phyloP scores from a whole-genome alignment of 1,140 invertebrate genomes.

The Lamellibrachia luymesi region DNA sequence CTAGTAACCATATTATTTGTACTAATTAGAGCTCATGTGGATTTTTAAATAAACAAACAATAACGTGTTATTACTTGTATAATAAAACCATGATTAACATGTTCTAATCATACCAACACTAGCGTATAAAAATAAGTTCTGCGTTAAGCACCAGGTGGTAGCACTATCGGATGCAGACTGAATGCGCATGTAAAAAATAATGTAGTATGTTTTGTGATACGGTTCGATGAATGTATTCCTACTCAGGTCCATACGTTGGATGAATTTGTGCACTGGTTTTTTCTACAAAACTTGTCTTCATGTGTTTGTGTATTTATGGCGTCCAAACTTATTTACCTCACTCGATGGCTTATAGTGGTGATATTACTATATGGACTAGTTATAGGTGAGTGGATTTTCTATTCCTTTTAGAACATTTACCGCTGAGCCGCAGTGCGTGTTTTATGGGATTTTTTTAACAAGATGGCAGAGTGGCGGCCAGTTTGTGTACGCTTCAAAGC shows the following conservation, averaged over 20 bases:
- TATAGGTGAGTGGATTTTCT: conserved; percentile 1
- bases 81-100: no score
- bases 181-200: neutral
- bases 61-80: no score
- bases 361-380: conserved; percentile 1
- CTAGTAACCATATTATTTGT: no score
- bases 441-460: conserved; percentile 1
- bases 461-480: conserved; percentile 2
- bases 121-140: neutral
- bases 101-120: no score
- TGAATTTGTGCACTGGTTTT: neutral
- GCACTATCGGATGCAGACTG: neutral
- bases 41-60: no score
- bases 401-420: neutral
- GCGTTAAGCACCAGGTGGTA: neutral
- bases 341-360: neutral
- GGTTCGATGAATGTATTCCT: neutral
- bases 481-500: neutral
- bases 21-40: no score
- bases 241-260: conserved; percentile 3
- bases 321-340: conserved; percentile 5
- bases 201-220: conserved; percentile 5
- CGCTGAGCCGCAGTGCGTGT: neutral
- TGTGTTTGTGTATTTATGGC: conserved; percentile 5
- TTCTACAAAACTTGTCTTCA: conserved; percentile 5